Evolutionary conservation across 2,113 vertebrate genomes (phyloP).

Genomic region (Laticauda laticaudata): DNA sequence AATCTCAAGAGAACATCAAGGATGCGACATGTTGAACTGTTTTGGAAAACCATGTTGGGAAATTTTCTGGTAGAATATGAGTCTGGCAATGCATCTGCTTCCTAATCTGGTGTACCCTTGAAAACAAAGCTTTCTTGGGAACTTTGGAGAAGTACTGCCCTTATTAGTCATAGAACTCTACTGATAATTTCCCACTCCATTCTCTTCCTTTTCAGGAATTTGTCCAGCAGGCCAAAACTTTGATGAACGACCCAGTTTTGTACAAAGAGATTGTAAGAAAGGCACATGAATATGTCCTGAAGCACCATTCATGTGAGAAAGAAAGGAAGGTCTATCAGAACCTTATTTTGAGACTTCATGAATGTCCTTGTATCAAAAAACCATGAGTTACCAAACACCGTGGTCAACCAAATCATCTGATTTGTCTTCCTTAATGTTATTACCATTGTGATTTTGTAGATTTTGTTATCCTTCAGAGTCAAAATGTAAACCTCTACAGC

Average conservation of each 20-base stretch:
- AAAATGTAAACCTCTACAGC: neutral
- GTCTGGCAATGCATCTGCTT: neutral
- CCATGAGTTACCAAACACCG: neutral
- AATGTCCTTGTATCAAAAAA: neutral
- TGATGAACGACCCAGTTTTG: slow-evolving; percentile 74
- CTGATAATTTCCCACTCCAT: neutral
- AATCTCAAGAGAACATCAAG: neutral
- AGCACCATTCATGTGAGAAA: slow-evolving; percentile 71
- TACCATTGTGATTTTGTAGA: neutral
- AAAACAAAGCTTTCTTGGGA: neutral
- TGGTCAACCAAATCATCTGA: neutral
- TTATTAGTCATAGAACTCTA: neutral
- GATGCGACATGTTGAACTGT: neutral
- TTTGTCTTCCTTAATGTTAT: neutral
- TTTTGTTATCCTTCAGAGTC: neutral
- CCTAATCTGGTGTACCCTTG: neutral
- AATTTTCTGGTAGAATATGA: neutral
- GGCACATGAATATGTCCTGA: slow-evolving; percentile 77
- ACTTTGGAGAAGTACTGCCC: neutral
- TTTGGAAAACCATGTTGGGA: neutral
- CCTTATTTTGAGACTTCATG: slow-evolving; percentile 74
- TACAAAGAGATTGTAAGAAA: slow-evolving; percentile 69
- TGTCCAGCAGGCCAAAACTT: slow-evolving; percentile 77
- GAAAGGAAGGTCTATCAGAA: slow-evolving; percentile 82
- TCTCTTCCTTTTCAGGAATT: slow-evolving; percentile 80